These are phyloP conservation scores for Cryptus armator DNA, from an alignment of 2,888 invertebrate genomes.

Conservation along the genomic window DNA sequence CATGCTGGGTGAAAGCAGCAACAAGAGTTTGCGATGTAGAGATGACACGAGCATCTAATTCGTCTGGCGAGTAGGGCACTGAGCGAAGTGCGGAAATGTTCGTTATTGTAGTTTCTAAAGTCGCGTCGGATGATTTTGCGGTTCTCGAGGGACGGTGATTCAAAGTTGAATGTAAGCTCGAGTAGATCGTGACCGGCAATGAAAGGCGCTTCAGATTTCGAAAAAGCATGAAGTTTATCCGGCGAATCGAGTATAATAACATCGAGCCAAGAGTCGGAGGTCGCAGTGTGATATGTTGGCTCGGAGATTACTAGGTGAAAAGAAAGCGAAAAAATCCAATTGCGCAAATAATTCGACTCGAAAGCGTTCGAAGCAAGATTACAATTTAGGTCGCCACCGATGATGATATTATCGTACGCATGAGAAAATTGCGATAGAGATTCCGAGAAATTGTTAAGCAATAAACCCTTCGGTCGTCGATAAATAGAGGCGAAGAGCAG, in stretches of 20 bases:
- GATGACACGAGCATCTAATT: too few species aligned
- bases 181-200: not conserved
- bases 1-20: not conserved
- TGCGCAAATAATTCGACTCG: not conserved
- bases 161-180: not conserved
- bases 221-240: not conserved
- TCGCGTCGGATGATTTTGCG: not conserved
- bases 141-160: too few species aligned
- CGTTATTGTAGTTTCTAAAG: not conserved
- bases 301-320: not conserved
- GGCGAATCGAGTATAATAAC: not conserved
- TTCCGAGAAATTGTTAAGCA: slow-evolving; percentile 8
- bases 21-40: too few species aligned
- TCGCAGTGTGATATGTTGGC: slow-evolving; percentile 12
- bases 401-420: slow-evolving; percentile 8
- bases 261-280: slow-evolving; percentile 23
- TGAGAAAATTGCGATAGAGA: not conserved
- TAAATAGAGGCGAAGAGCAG: slow-evolving; percentile 3
- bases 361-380: not conserved
- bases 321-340: not conserved
- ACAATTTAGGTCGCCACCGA: slow-evolving; percentile 15
- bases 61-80: too few species aligned
- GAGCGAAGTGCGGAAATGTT: too few species aligned
- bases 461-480: slow-evolving; percentile 13
- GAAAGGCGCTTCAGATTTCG: not conserved